A percentile compares a stretch with the other conserved stretches of the same genome.
phyloP scores from a whole-genome alignment of 2,797 vertebrate species.

The Cephalopachus bancanus region DNA sequence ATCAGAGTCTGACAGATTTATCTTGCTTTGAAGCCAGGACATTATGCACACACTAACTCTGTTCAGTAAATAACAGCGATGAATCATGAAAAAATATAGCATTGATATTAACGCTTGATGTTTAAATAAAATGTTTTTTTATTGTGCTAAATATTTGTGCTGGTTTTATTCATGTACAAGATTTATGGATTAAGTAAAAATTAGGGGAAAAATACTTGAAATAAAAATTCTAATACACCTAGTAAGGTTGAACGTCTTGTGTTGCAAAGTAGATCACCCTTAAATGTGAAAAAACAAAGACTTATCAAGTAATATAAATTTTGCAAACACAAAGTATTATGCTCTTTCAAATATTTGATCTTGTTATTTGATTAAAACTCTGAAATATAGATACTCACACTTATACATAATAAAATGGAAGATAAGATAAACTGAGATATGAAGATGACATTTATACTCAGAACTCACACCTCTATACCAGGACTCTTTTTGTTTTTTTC shows the following conservation, averaged over 20 bases:
- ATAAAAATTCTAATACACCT: neutral
- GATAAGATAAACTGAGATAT: neutral
- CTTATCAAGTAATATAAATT: neutral
- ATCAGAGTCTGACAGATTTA: neutral
- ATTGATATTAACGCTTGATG: neutral
- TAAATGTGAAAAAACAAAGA: neutral
- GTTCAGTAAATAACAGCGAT: neutral
- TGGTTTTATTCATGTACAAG: conserved; percentile 7
- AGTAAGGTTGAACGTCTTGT: neutral
- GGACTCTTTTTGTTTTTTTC: too few species aligned
- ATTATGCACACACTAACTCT: neutral
- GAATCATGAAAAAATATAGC: neutral
- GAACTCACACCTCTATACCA: neutral
- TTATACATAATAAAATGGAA: conserved; percentile 1
- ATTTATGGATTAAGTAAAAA: neutral
- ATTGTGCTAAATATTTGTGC: neutral
- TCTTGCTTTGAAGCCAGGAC: neutral
- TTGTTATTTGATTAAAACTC: conserved; percentile 19
- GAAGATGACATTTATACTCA: neutral
- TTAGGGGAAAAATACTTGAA: neutral
- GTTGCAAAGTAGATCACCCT: neutral
- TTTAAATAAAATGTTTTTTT: conserved; percentile 21
- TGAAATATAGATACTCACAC: neutral
- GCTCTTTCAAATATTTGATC: neutral
- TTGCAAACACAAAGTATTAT: neutral